Percentiles rank a stretch among this genome's conserved stretches.
These are phyloP conservation scores for Cryptocheilus praepositus DNA, from an alignment of 2,888 invertebrate species.

Conservation along the genomic window DNA sequence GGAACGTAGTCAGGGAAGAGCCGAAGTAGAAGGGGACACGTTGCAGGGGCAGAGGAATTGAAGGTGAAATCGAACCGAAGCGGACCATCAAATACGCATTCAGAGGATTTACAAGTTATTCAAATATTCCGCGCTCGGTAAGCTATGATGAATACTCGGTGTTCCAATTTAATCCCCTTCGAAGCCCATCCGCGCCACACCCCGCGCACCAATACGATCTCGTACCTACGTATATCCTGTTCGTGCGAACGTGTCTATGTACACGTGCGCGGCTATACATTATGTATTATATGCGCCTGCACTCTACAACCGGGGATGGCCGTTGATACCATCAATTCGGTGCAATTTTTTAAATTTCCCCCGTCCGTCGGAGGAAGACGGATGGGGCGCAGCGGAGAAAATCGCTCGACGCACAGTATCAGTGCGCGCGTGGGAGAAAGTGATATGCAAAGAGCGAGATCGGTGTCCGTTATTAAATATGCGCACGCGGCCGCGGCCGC, in stretches of 20 bases:
- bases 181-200: slow-evolving; percentile 22
- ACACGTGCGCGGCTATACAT: background rate
- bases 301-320: no score
- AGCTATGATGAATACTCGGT: slow-evolving; percentile 59
- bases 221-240: background rate
- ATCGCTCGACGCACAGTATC: no score
- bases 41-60: slow-evolving; percentile 12
- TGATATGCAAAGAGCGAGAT: no score
- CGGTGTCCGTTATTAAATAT: no score
- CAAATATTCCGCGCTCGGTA: slow-evolving; percentile 58
- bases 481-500: no score
- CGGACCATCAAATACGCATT: slow-evolving; percentile 54
- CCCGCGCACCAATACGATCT: background rate
- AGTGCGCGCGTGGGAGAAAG: no score
- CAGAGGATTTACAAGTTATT: slow-evolving; percentile 63
- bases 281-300: no score
- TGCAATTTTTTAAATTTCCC: no score
- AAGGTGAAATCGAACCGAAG: slow-evolving; percentile 32
- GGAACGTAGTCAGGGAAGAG: background rate
- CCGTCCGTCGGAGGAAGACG: no score
- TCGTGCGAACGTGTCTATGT: background rate
- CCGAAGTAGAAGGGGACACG: slow-evolving; percentile 11
- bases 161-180: slow-evolving; percentile 60
- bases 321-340: no score
- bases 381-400: no score